Conservation (phyloP, 2,888 invertebrate species). For the Yponomeuta cagnagella region DNA sequence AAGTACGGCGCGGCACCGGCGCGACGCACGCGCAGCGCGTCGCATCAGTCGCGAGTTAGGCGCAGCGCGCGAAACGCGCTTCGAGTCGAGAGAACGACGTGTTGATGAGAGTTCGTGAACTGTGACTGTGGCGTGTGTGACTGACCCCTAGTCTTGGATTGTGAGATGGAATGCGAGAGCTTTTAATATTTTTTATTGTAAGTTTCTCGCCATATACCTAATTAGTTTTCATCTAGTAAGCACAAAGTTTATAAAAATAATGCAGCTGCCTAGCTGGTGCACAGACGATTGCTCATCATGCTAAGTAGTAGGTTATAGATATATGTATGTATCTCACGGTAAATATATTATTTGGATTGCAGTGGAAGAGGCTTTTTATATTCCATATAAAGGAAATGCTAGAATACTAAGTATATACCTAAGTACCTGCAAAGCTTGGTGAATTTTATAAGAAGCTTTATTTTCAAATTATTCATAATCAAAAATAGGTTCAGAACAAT, state of each 20-base stretch:
- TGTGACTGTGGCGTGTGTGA: not conserved
- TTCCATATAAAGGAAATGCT: too few relatives aligned
- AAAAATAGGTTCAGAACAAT: too few relatives aligned
- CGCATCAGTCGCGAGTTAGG: slow-evolving; percentile 21
- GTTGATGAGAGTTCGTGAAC: not conserved
- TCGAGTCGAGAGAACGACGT: not conserved
- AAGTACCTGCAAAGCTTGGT: not conserved
- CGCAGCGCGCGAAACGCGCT: slow-evolving; percentile 22
- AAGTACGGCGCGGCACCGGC: slow-evolving; percentile 19
- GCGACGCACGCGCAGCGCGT: slow-evolving; percentile 19
- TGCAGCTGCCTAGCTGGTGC: not conserved
- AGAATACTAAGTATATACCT: too few relatives aligned
- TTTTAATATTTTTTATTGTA: not conserved
- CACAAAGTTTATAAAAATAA: not conserved
- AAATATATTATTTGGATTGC: too few relatives aligned
- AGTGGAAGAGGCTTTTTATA: too few relatives aligned
- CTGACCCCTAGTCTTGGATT: not conserved
- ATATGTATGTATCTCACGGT: too few relatives aligned
- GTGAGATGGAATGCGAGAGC: not conserved
- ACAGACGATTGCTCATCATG: not conserved
- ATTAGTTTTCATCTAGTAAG: not conserved
- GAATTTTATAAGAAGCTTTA: not conserved
- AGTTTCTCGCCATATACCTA: not conserved
- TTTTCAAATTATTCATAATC: too few relatives aligned
- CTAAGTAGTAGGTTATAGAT: too few relatives aligned